Conservation (phyloP, 2,113 vertebrate species). For the Pan troglodytes region DNA sequence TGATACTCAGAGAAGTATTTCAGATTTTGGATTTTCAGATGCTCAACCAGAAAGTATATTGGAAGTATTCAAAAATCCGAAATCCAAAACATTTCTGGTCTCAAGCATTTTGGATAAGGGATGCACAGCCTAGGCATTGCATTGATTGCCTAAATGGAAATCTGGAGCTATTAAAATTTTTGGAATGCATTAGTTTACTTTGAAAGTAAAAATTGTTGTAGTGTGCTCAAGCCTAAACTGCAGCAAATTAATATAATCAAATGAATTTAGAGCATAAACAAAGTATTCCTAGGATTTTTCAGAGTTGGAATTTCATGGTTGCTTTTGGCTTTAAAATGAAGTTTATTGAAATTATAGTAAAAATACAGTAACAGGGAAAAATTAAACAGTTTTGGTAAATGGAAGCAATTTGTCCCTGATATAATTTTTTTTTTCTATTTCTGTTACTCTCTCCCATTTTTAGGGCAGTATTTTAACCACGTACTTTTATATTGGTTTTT, state of each 20-base stretch:
- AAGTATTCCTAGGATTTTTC: background rate
- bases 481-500: background rate
- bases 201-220: background rate
- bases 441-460: background rate
- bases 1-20: background rate
- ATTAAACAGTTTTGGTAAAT: background rate
- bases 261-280: background rate
- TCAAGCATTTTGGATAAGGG: background rate
- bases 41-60: background rate
- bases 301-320: background rate
- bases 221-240: conserved; percentile 6
- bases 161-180: background rate
- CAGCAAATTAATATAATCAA: background rate
- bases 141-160: background rate
- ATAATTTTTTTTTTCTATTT: background rate
- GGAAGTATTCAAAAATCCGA: background rate
- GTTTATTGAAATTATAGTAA: conserved; percentile 6
- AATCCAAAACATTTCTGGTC: background rate
- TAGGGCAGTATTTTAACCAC: background rate
- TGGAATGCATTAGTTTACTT: conserved; percentile 23
- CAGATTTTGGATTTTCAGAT: background rate
- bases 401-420: background rate
- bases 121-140: background rate
- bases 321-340: background rate
- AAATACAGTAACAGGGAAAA: background rate